Evolutionary conservation across 2,888 invertebrate genomes (phyloP), one percentile per base, ranked within the genome.

Genomic region (Volucella inanis): DNA sequence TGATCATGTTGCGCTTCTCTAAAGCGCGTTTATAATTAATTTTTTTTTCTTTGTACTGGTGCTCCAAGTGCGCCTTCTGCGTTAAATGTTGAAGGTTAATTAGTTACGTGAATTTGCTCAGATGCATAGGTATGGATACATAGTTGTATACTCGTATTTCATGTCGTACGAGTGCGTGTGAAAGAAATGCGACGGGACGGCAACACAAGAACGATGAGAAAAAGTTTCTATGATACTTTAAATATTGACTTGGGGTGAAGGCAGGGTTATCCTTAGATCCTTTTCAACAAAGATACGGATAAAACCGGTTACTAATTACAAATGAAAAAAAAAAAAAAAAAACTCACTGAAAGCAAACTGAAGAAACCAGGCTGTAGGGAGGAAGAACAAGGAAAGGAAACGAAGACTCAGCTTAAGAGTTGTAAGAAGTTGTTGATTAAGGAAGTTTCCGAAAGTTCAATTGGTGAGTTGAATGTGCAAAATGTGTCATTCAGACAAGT

Each of bases 361-460:
- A 6, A 31, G 31, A 31, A 31, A 31, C 31, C 6, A 31, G 31
- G 4, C 31, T 15, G 38, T 31, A 8, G 47, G 14, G 49, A 43
- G 15, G 18, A 22, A 22, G 18, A 22, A 0, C 1, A 22, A 22
- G 18, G 18, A 22, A 22, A 22, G 18, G 18, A 22, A 22, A 22
- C 2, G 18, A 31, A 31, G 31, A 31, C 31, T 31, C n/a, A 70
- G 45, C 59, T 74, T 54, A 80, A 55, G 52, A 79, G 54, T 57
- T 50, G 49, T 47, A 15, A 50, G 39, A 57, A 79, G 59, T 64
- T 79, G 83, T 84, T 79, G 79, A 84, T 79, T 79, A 79, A 79
- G 49, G 54, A 84, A 75, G 75, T 84, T 80, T 79, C 31, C 31
- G 31, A 31, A 31, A 31, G 47, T 15, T 54, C 11, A 62, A 71